These are phyloP conservation scores for Trissolcus basalis DNA, from an alignment of 1,140 invertebrate genomes.

Conservation along the genomic window DNA sequence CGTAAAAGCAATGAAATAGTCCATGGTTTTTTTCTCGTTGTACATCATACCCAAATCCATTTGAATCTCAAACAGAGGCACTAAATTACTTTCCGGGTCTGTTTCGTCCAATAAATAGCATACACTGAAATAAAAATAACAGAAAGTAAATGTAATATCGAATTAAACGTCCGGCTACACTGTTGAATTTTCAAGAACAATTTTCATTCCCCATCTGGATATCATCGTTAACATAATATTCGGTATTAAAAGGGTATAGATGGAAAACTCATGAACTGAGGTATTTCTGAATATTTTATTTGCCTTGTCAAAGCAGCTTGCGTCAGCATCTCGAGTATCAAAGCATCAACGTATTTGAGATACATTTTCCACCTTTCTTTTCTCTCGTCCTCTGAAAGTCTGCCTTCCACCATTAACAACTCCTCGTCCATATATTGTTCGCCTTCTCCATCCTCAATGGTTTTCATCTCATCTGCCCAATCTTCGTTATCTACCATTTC, in stretches of 20 bases:
- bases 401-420: conserved; percentile 54
- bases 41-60: conserved; percentile 75
- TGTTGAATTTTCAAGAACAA: too few relatives aligned
- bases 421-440: conserved; percentile 11
- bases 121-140: conserved; percentile 62
- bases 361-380: conserved; percentile 79
- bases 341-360: conserved; percentile 79
- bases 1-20: conserved; percentile 76
- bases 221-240: too few relatives aligned
- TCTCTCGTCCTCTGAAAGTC: conserved; percentile 52
- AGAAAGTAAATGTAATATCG: too few relatives aligned
- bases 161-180: too few relatives aligned
- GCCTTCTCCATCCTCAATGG: conserved; percentile 7
- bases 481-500: conserved; percentile 1
- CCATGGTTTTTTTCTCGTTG: conserved; percentile 69
- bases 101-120: conserved; percentile 75
- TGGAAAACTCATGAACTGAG: neutral
- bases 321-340: conserved; percentile 79
- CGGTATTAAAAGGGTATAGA: neutral
- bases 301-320: conserved; percentile 74
- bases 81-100: conserved; percentile 63
- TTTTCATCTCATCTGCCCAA: neutral
- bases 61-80: conserved; percentile 80
- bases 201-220: neutral
- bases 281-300: conserved; percentile 5